Percentiles rank a stretch among this genome's conserved stretches.
These are phyloP conservation scores for Hirudinaria manillensis DNA, from an alignment of 2,888 invertebrate species.

Conservation along the genomic window DNA sequence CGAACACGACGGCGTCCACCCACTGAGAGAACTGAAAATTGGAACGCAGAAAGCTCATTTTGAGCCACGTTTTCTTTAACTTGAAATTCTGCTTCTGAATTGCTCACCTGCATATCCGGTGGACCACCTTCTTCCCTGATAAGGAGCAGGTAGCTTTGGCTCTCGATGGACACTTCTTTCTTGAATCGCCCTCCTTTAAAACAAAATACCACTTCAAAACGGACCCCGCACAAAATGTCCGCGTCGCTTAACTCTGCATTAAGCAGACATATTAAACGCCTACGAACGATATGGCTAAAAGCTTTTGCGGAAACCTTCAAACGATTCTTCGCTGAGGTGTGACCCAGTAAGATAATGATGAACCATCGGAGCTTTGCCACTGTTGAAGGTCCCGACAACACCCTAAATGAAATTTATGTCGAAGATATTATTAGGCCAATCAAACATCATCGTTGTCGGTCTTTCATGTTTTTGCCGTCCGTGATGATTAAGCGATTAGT, in stretches of 20 bases:
- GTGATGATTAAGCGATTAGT: background rate
- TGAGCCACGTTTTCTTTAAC: background rate
- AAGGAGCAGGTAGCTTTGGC: slow-evolving; percentile 87
- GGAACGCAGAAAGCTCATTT: background rate
- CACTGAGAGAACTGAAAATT: slow-evolving; percentile 82
- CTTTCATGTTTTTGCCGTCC: too few relatives aligned
- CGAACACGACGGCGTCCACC: slow-evolving; percentile 97
- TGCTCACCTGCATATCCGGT: slow-evolving; percentile 86
- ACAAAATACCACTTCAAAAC: slow-evolving; percentile 28
- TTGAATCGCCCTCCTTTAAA: slow-evolving; percentile 80
- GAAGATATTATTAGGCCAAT: background rate
- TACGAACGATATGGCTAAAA: background rate
- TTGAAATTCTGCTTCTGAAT: background rate
- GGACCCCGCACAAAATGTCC: background rate
- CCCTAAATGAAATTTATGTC: slow-evolving; percentile 58
- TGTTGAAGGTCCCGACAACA: slow-evolving; percentile 86
- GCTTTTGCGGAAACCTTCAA: slow-evolving; percentile 65
- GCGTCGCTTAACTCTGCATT: background rate
- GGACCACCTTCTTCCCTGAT: slow-evolving; percentile 94
- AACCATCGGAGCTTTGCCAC: slow-evolving; percentile 93
- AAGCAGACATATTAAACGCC: background rate
- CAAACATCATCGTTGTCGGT: slow-evolving; percentile 42
- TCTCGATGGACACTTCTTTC: slow-evolving; percentile 89
- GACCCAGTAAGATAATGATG: slow-evolving; percentile 95
- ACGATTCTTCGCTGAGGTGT: slow-evolving; percentile 95